A percentile compares a stretch with the other conserved stretches of the same genome.
phyloP scores from a whole-genome alignment of 1,140 invertebrate genomes.

The Plodia interpunctella region DNA sequence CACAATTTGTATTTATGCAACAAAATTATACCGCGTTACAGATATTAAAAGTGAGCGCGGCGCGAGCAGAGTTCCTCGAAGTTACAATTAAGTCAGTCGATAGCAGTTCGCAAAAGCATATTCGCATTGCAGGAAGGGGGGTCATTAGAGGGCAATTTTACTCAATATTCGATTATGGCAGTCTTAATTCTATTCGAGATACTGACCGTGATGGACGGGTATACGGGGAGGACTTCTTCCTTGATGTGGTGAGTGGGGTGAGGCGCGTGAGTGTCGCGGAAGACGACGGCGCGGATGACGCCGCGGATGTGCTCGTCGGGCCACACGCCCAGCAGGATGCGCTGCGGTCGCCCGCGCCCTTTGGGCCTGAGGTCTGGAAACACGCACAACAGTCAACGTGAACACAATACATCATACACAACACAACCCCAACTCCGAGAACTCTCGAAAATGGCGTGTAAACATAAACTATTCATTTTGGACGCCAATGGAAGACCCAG shows the following conservation, averaged over 20 bases:
- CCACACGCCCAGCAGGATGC: slow-evolving; percentile 93
- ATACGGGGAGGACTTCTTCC: slow-evolving; percentile 65
- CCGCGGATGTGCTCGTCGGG: slow-evolving; percentile 94
- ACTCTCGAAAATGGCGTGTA: too few species aligned
- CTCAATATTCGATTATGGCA: too few species aligned
- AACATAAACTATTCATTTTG: too few species aligned
- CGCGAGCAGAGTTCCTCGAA: neutral
- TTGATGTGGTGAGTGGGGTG: slow-evolving; percentile 80
- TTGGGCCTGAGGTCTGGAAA: slow-evolving; percentile 90
- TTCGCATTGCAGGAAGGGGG: slow-evolving; percentile 36
- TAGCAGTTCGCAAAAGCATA: slow-evolving; percentile 41
- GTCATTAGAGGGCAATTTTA: slow-evolving; percentile 10
- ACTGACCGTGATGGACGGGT: slow-evolving; percentile 72
- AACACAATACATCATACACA: slow-evolving; percentile 39
- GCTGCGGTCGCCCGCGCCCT: slow-evolving; percentile 91
- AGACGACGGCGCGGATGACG: slow-evolving; percentile 93
- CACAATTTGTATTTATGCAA: neutral
- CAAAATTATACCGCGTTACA: neutral
- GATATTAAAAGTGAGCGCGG: slow-evolving; percentile 6
- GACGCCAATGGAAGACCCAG: too few species aligned
- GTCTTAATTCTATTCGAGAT: slow-evolving; percentile 28
- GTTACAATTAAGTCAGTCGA: slow-evolving; percentile 24
- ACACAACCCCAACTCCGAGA: neutral
- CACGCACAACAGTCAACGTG: slow-evolving; percentile 68
- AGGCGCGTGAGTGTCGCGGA: slow-evolving; percentile 86